Evolutionary conservation across 2,797 vertebrate species (phyloP), one percentile per base, ranked within the genome.

Genomic region (Poliocrania exsul): DNA sequence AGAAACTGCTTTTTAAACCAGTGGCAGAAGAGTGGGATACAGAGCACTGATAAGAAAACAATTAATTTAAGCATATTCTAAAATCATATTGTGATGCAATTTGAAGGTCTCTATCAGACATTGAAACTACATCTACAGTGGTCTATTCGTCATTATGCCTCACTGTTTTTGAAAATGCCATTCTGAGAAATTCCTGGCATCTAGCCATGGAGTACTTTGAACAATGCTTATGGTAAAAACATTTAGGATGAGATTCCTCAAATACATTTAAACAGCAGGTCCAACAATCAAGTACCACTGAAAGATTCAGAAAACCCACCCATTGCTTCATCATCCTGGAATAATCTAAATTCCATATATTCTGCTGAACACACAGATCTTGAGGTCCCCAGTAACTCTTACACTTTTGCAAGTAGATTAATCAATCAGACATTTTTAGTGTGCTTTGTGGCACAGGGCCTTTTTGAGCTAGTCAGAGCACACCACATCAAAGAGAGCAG

Each of bases 1-100:
- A 93, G 81, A 96, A 92, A 93, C 14, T 87, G 81, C 79, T 97
- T 96, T 98, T 95, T 93, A 96, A 96, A 90, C 84, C 42, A 24
- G 67, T 94, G 88, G 75, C 79, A 91, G 61, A 47, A 89, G 85
- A 81, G 89, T 91, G 49, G 35, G 62, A 88, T 94, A 95, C 86
- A 95, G 81, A 93, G 81, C 83, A 78, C 37, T 86, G 73, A 80
- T 66, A 88, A 80, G 74, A 92, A 73, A 89, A 57, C 53, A 73
- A 80, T 90, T 25, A 94, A 92, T 93, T 74, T 38, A 81, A 75
- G 20, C 18, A 62, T 86, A 62, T 49, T 71, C 53, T 66, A 70
- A 60, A 92, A 96, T 78, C 44, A 28, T 8, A 86, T 95, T 74
- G 31, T 88, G 46, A 82, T 94, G 28, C 42, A 92, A 96, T 92